These are phyloP conservation scores for Meriones unguiculatus DNA, from an alignment of 2,113 vertebrate genomes.

Conservation along the genomic window DNA sequence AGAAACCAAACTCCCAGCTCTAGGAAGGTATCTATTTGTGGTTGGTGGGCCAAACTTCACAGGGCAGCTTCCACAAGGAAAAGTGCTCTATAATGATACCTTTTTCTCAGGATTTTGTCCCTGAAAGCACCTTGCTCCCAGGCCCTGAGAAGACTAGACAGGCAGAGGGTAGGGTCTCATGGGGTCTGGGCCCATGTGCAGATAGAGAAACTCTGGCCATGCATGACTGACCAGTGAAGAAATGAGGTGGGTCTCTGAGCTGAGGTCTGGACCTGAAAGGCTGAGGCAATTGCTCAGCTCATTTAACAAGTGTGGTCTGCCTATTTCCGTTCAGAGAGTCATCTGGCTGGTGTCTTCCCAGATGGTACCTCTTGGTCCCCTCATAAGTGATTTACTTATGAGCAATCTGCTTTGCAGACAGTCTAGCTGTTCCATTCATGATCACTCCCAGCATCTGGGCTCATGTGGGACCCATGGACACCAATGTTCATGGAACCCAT, in stretches of 20 bases:
- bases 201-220: background rate
- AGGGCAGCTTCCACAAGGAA: background rate
- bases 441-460: background rate
- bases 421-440: too few species aligned
- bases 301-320: background rate
- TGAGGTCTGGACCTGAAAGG: background rate
- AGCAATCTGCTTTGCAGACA: background rate
- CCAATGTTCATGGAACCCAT: background rate
- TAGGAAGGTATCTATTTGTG: background rate
- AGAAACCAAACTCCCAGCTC: constrained; percentile 55
- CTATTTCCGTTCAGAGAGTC: background rate
- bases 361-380: background rate
- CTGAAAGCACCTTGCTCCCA: background rate
- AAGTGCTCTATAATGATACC: background rate
- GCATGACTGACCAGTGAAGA: background rate
- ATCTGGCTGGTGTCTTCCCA: background rate
- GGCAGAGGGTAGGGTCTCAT: background rate
- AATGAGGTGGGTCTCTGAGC: background rate
- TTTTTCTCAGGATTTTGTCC: background rate
- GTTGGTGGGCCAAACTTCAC: constrained; percentile 17
- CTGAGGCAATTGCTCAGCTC: background rate
- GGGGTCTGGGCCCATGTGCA: background rate
- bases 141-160: background rate
- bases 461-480: background rate
- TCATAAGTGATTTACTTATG: background rate